A percentile compares a stretch with the other conserved stretches of the same genome.
phyloP scores from a whole-genome alignment of 2,797 vertebrate species.

The Hylomyscus alleni region DNA sequence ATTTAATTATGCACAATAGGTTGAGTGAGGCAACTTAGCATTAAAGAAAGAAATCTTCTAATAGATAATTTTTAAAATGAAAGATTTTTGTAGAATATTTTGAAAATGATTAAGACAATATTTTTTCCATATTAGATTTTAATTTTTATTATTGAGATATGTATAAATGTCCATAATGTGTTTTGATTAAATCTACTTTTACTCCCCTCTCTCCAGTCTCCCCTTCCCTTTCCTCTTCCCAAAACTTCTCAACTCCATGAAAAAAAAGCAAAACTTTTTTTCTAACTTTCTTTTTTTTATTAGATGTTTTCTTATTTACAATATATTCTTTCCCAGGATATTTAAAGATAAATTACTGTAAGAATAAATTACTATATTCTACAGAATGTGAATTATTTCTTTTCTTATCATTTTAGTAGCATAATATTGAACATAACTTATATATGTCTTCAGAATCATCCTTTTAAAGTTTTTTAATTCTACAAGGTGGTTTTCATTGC shows the following conservation, averaged over 20 bases:
- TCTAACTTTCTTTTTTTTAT: no score
- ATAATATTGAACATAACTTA: not conserved
- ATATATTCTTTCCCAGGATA: no score
- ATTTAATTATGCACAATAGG: not conserved
- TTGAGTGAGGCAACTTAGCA: not conserved
- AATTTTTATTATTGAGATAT: no score
- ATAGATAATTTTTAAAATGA: not conserved
- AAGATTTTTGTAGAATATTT: conserved; percentile 6
- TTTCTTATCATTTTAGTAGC: not conserved
- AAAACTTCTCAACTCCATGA: no score
- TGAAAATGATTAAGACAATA: not conserved
- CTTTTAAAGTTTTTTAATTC: not conserved
- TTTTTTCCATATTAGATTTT: no score
- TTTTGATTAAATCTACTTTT: no score
- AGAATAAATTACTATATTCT: not conserved
- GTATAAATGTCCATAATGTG: no score
- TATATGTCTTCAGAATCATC: not conserved
- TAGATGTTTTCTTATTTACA: no score
- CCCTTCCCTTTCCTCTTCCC: no score
- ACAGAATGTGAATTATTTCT: not conserved
- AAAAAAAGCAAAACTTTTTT: no score
- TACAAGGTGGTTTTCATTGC: not conserved
- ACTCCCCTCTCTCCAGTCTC: no score
- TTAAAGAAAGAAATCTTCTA: conserved; percentile 20
- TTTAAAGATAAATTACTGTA: not conserved